Conservation (phyloP, 2,888 invertebrate species). For the Nomada fabriciana region DNA sequence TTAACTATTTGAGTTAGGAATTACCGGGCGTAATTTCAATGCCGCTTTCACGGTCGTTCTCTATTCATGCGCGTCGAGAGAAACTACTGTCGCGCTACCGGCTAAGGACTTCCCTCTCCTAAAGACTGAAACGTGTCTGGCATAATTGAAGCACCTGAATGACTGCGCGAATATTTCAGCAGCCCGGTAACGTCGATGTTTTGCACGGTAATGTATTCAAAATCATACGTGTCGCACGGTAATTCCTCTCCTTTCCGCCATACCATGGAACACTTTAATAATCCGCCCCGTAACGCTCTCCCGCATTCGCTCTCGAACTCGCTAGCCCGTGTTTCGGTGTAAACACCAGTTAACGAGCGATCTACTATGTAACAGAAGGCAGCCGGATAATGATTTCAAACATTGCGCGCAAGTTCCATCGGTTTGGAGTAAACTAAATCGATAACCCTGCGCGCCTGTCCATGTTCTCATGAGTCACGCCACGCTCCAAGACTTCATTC, state of each 20-base stretch:
- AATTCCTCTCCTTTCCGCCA: conserved; percentile 20
- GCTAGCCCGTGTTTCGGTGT: conserved; percentile 25
- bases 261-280: conserved; percentile 36
- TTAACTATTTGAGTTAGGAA: conserved; percentile 80
- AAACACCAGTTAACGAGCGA: conserved; percentile 30
- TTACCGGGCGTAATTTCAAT: conserved; percentile 77
- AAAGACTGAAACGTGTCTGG: conserved; percentile 78
- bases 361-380: conserved; percentile 29
- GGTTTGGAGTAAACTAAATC: background rate
- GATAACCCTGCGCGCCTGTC: background rate
- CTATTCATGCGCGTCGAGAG: conserved; percentile 78
- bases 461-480: too few species aligned
- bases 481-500: background rate
- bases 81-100: conserved; percentile 75
- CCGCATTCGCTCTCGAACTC: conserved; percentile 29
- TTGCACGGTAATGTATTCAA: conserved; percentile 62
- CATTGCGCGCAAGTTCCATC: conserved; percentile 22
- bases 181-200: conserved; percentile 53
- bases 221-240: conserved; percentile 57
- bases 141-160: conserved; percentile 72
- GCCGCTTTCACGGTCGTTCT: conserved; percentile 77
- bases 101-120: conserved; percentile 73
- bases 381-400: conserved; percentile 39
- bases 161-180: conserved; percentile 64
- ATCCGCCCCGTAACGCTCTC: conserved; percentile 35